Conservation (phyloP, 2,888 invertebrate species). For the Itoplectis maculator region DNA sequence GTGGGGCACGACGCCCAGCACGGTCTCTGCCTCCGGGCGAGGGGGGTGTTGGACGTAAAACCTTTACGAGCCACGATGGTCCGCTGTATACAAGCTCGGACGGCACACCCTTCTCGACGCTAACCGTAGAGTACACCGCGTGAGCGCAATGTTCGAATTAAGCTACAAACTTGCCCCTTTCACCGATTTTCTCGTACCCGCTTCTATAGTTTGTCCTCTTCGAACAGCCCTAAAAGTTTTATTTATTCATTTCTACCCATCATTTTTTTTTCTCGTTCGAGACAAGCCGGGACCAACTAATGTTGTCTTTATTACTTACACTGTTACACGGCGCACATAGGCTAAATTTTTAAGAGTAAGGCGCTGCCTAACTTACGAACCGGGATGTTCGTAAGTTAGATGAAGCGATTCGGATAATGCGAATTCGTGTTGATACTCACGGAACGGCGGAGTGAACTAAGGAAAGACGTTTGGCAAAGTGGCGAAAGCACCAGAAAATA, state of each 20-base stretch:
- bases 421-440: conserved; percentile 16
- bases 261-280: too few species aligned
- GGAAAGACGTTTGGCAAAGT: not conserved
- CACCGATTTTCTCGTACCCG: conserved; percentile 37
- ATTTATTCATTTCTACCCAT: not conserved
- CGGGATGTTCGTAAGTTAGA: too few species aligned
- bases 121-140: conserved; percentile 48
- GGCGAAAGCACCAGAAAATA: conserved; percentile 33
- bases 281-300: too few species aligned
- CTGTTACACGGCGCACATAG: too few species aligned
- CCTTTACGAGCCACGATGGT: conserved; percentile 73
- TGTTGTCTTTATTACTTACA: too few species aligned
- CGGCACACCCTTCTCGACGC: conserved; percentile 28
- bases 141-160: conserved; percentile 67
- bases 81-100: conserved; percentile 38
- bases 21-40: conserved; percentile 46
- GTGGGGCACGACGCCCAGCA: not conserved
- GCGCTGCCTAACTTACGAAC: too few species aligned
- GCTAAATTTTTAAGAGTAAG: too few species aligned
- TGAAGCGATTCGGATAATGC: not conserved
- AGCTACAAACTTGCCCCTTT: conserved; percentile 54
- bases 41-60: conserved; percentile 70
- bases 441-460: not conserved
- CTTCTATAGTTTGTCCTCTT: not conserved
- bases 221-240: not conserved